Conservation (phyloP, 2,113 vertebrate species). For the Sinocyclocheilus anshuiensis region DNA sequence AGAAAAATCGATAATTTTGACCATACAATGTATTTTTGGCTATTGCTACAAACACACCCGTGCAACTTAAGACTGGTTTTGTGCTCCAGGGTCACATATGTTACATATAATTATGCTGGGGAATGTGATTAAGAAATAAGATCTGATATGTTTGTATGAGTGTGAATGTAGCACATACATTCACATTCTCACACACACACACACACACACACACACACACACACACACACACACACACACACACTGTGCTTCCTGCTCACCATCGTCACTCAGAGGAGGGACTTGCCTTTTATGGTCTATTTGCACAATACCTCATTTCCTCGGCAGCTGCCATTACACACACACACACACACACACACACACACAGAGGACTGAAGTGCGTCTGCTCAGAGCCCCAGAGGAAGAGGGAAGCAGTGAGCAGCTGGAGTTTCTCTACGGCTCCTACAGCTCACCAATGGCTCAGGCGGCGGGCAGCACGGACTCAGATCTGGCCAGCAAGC, state of each 20-base stretch:
- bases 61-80: too few species aligned
- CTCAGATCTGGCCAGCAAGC: slow-evolving; percentile 79
- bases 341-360: slow-evolving; percentile 21
- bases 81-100: too few species aligned
- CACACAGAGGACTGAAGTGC: slow-evolving; percentile 41
- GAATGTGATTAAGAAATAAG: not conserved
- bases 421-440: slow-evolving; percentile 43
- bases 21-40: too few species aligned
- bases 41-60: too few species aligned
- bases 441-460: slow-evolving; percentile 72
- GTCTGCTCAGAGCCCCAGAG: slow-evolving; percentile 36
- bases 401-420: slow-evolving; percentile 45
- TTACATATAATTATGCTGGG: not conserved
- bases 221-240: not conserved
- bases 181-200: not conserved
- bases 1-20: too few species aligned
- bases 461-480: slow-evolving; percentile 76
- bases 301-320: slow-evolving; percentile 82
- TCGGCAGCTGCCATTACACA: slow-evolving; percentile 74
- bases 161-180: not conserved
- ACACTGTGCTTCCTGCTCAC: slow-evolving; percentile 22
- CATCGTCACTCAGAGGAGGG: slow-evolving; percentile 71
- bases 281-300: slow-evolving; percentile 67
- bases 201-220: not conserved
- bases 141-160: not conserved